phyloP scores from a whole-genome alignment of 2,113 vertebrate genomes.

The Etheostoma cragini region DNA sequence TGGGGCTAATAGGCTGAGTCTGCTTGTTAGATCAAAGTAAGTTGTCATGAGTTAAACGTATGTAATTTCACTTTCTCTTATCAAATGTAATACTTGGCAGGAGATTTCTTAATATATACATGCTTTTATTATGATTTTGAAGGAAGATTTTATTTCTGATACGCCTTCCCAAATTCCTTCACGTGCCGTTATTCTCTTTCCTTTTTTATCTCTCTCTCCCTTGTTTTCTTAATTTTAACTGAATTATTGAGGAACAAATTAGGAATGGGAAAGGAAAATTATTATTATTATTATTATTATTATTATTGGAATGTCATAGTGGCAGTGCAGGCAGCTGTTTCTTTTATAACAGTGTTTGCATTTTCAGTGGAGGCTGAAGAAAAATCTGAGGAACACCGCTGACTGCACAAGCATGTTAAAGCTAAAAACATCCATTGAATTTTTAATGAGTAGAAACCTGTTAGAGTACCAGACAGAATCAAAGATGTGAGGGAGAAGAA shows the following conservation, averaged over 20 bases:
- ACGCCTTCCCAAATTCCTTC: background rate
- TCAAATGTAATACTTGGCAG: background rate
- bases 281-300: too few species aligned
- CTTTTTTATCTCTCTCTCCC: background rate
- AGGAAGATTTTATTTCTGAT: slow-evolving; percentile 17
- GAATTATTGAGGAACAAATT: background rate
- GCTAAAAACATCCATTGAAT: slow-evolving; percentile 30
- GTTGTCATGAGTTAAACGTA: background rate
- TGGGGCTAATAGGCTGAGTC: background rate
- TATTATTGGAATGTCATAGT: slow-evolving; percentile 8
- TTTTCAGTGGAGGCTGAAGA: slow-evolving; percentile 9
- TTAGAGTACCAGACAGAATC: slow-evolving; percentile 42
- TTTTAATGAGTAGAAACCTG: slow-evolving; percentile 52
- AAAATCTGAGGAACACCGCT: slow-evolving; percentile 20
- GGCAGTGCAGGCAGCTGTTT: slow-evolving; percentile 8
- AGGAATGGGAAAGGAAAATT: background rate
- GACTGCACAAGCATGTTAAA: background rate
- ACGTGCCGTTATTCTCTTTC: background rate
- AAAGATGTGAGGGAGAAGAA: slow-evolving; percentile 42
- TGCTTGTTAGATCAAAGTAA: background rate
- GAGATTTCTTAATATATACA: slow-evolving; percentile 7
- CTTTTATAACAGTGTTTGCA: slow-evolving; percentile 21
- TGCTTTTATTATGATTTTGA: background rate
- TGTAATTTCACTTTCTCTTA: background rate
- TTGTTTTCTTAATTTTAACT: background rate